Evolutionary conservation across 2,888 invertebrate species (phyloP), one percentile per base, ranked within the genome.

Genomic region (Xylocampa areola): DNA sequence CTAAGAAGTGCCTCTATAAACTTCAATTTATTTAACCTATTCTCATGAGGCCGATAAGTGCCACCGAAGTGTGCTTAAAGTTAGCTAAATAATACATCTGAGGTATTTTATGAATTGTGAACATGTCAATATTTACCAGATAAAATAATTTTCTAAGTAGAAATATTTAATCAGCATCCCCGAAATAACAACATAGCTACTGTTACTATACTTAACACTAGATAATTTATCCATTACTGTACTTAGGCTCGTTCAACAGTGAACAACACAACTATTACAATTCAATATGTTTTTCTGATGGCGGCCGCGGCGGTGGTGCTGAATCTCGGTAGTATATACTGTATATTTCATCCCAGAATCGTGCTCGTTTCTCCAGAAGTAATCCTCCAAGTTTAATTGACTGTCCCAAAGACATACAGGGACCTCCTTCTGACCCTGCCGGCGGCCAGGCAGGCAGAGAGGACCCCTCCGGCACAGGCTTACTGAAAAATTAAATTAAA

Each of bases 291-390:
- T 23, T 45, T 6, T 50, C 23, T 7, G 7, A 39, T 5, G 63
- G 63, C 5, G 52, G 64, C 10, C 50, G 41, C n/a, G 57, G 54
- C 0, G 86, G 85, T 0, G 85, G 65, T 8, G 67, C 52, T 1
- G 87, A 85, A 0, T 51, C 55, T 3, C 69, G 65, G 40, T 85
- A 86, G 51, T 84, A 69, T 32, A 57, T 72, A 5, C 76, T 64
- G 43, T 87, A 88, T n/a, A 88, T 77, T 1, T 64, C 50, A 16
- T 85, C 80, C 87, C 88, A 87, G 52, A 87, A 79, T 0, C 29
- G 40, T 2, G 65, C 63, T 2, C 84, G 72, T 14, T 78, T 57
- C 16, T 71, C 62, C 19, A 83, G 25, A 27, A 81, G 58, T 1
- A 63, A 50, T 1, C 72, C 74, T 2, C 58, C 52, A 13, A 87